phyloP scores from a whole-genome alignment of 2,888 invertebrate genomes.

The Mylabris sibirica region DNA sequence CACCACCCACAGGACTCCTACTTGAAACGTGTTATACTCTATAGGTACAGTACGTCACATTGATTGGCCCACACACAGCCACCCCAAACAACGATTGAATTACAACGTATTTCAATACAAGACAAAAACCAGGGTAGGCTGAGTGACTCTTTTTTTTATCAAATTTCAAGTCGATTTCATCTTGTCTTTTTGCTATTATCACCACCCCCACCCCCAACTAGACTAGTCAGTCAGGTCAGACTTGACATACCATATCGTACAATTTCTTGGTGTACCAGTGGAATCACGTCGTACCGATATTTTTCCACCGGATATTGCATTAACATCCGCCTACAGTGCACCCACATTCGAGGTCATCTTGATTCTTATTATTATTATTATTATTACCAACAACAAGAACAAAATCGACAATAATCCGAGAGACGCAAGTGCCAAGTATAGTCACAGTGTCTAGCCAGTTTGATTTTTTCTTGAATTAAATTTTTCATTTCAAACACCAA shows the following conservation, averaged over 20 bases:
- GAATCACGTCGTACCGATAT: slow-evolving; percentile 43
- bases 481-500: neutral
- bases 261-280: slow-evolving; percentile 16
- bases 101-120: neutral
- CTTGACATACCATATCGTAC: neutral
- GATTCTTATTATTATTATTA: slow-evolving; percentile 23
- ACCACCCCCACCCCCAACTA: neutral
- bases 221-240: neutral
- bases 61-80: slow-evolving; percentile 6
- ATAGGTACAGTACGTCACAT: neutral
- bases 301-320: slow-evolving; percentile 48
- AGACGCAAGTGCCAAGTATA: slow-evolving; percentile 11
- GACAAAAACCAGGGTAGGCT: neutral
- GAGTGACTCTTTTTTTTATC: neutral
- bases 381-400: slow-evolving; percentile 13
- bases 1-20: slow-evolving; percentile 3
- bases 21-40: neutral
- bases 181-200: neutral
- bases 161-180: neutral
- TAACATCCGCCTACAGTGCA: slow-evolving; percentile 46
- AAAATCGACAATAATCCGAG: slow-evolving; percentile 6
- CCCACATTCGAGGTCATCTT: slow-evolving; percentile 45
- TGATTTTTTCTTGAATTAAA: neutral
- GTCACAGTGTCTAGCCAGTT: slow-evolving; percentile 4
- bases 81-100: slow-evolving; percentile 4